A percentile compares a stretch with the other conserved stretches of the same genome.
Conservation (phyloP, 2,888 invertebrate species). For the Stratiomys singularior region DNA sequence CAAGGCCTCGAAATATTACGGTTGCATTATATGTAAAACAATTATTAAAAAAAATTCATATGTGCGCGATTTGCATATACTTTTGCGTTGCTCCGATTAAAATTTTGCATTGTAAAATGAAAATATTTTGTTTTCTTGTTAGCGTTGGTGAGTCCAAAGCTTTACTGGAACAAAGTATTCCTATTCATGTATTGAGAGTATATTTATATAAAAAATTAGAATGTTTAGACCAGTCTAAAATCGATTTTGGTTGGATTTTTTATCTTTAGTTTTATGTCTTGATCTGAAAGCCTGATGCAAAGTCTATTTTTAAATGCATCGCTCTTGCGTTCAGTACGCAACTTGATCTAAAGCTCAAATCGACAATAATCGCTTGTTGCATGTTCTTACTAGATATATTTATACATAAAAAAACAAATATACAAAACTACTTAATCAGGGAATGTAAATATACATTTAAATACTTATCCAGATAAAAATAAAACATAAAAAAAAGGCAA, state of each 20-base stretch:
- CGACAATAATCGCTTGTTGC: conserved; percentile 1
- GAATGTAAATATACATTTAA: conserved; percentile 28
- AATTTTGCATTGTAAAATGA: too few relatives aligned
- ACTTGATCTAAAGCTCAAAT: too few relatives aligned
- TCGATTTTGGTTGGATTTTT: too few relatives aligned
- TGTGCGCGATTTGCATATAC: neutral
- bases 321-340: too few relatives aligned
- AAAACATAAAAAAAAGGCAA: neutral
- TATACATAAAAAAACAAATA: too few relatives aligned
- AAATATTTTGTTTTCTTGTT: too few relatives aligned
- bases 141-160: too few relatives aligned
- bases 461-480: conserved; percentile 5
- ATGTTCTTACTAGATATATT: neutral
- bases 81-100: neutral
- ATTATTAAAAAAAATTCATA: neutral
- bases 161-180: neutral
- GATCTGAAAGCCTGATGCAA: too few relatives aligned
- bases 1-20: conserved; percentile 26
- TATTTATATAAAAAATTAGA: neutral
- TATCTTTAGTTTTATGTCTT: too few relatives aligned
- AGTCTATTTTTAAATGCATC: too few relatives aligned
- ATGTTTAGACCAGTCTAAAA: too few relatives aligned
- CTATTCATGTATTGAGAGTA: neutral
- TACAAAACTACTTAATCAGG: neutral
- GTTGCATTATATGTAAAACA: too few relatives aligned